Percentiles rank a stretch among this genome's conserved stretches.
Conservation (phyloP, 1,140 invertebrate genomes). For the Polypedilum pembai region DNA sequence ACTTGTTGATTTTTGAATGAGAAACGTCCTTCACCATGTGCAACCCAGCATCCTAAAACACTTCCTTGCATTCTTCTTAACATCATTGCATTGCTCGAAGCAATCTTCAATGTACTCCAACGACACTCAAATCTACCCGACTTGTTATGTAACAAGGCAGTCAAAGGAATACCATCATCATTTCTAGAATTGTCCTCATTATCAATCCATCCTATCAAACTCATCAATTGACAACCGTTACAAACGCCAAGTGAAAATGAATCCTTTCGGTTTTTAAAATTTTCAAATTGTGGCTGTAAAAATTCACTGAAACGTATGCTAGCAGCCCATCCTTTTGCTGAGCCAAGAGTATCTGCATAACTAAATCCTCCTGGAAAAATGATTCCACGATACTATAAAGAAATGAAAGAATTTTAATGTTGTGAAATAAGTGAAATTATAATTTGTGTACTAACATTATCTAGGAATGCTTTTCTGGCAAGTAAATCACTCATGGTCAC, state of each 20-base stretch:
- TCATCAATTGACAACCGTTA: slow-evolving; percentile 96
- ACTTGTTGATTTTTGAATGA: slow-evolving; percentile 50
- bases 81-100: slow-evolving; percentile 68
- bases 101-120: slow-evolving; percentile 75
- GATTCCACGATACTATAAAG: slow-evolving; percentile 65
- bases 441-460: slow-evolving; percentile 40
- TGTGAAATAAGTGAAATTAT: neutral
- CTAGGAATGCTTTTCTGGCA: slow-evolving; percentile 57
- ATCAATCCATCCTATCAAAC: slow-evolving; percentile 74
- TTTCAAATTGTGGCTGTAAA: slow-evolving; percentile 59
- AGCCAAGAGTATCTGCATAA: slow-evolving; percentile 94
- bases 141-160: slow-evolving; percentile 75
- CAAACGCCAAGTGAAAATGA: slow-evolving; percentile 96
- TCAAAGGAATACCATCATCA: slow-evolving; percentile 47
- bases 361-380: slow-evolving; percentile 97
- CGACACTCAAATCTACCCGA: slow-evolving; percentile 88
- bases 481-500: slow-evolving; percentile 86
- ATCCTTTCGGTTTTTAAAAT: slow-evolving; percentile 63
- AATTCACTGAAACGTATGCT: slow-evolving; percentile 68
- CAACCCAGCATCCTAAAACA: slow-evolving; percentile 86
- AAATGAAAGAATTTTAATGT: neutral
- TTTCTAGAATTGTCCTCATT: slow-evolving; percentile 30
- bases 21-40: slow-evolving; percentile 90
- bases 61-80: slow-evolving; percentile 76
- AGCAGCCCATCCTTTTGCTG: slow-evolving; percentile 96